A percentile compares a stretch with the other conserved stretches of the same genome.
phyloP scores from a whole-genome alignment of 2,113 vertebrate genomes.

The Sprattus sprattus region DNA sequence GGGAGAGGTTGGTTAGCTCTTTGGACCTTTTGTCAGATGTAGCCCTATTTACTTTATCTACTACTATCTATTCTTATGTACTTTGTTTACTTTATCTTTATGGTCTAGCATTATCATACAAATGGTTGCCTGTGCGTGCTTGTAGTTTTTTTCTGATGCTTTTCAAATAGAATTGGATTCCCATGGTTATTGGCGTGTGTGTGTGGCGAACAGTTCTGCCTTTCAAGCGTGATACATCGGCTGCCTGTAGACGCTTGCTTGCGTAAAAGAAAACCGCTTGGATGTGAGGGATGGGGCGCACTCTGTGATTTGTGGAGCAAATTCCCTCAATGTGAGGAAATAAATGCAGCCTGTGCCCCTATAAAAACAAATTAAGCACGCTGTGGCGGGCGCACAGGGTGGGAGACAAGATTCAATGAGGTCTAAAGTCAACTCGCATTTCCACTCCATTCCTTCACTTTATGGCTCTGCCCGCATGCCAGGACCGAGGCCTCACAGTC shows the following conservation, averaged over 20 bases:
- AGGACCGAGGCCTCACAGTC: background rate
- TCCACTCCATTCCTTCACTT: background rate
- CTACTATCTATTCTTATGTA: too few relatives aligned
- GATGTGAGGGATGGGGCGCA: background rate
- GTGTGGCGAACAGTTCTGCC: background rate
- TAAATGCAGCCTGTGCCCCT: background rate
- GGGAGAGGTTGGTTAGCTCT: slow-evolving; percentile 70
- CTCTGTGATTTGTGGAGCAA: slow-evolving; percentile 5
- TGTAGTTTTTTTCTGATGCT: background rate
- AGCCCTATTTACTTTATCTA: background rate
- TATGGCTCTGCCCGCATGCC: background rate
- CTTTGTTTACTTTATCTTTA: too few relatives aligned
- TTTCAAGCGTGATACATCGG: background rate
- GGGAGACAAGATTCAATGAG: background rate
- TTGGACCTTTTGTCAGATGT: background rate
- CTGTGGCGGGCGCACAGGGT: background rate
- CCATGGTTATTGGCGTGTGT: background rate
- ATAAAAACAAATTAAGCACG: slow-evolving; percentile 9
- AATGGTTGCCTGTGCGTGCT: background rate
- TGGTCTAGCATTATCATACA: background rate
- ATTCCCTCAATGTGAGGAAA: background rate
- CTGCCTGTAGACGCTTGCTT: background rate
- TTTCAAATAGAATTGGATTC: background rate
- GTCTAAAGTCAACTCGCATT: background rate
- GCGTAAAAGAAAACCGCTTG: background rate